phyloP scores from a whole-genome alignment of 2,888 invertebrate species.

The Nudaria mundana region DNA sequence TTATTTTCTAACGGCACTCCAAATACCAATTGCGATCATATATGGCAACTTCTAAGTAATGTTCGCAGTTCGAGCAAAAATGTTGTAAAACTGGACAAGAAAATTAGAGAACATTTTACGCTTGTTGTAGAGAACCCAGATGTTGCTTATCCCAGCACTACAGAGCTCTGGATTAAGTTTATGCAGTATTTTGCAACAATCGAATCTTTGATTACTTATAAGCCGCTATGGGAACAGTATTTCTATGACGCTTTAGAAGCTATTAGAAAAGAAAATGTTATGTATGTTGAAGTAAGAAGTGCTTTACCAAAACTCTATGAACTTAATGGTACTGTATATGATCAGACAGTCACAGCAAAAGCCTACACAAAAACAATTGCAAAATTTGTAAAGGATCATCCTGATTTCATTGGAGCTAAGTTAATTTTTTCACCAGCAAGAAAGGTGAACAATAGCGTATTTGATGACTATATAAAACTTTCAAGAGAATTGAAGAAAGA shows the following conservation, averaged over 20 bases:
- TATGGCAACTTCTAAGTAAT: constrained; percentile 76
- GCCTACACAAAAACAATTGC: constrained; percentile 80
- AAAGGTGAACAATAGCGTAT: constrained; percentile 52
- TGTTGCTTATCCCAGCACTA: constrained; percentile 73
- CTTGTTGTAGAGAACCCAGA: constrained; percentile 74
- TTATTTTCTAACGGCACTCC: constrained; percentile 52
- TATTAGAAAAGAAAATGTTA: constrained; percentile 84
- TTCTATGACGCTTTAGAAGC: constrained; percentile 84
- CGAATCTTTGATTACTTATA: constrained; percentile 81
- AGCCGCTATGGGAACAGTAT: constrained; percentile 84
- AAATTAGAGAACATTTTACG: constrained; percentile 76
- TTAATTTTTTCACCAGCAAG: constrained; percentile 86
- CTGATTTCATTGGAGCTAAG: constrained; percentile 85
- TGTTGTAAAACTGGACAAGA: constrained; percentile 72
- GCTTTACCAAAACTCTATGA: constrained; percentile 84
- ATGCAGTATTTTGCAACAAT: constrained; percentile 72
- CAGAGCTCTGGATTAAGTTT: constrained; percentile 83
- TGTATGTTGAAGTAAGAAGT: constrained; percentile 86
- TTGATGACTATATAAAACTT: constrained; percentile 71
- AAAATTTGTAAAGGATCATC: constrained; percentile 81
- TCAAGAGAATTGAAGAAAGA: constrained; percentile 61
- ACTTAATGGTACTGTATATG: constrained; percentile 81
- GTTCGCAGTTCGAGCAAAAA: constrained; percentile 68
- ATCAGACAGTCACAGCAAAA: constrained; percentile 74
- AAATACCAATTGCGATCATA: constrained; percentile 35